These are phyloP conservation scores for Lytechinus variegatus DNA, from an alignment of 35 echinoderm and acorn worm genomes.

Conservation along the genomic window DNA sequence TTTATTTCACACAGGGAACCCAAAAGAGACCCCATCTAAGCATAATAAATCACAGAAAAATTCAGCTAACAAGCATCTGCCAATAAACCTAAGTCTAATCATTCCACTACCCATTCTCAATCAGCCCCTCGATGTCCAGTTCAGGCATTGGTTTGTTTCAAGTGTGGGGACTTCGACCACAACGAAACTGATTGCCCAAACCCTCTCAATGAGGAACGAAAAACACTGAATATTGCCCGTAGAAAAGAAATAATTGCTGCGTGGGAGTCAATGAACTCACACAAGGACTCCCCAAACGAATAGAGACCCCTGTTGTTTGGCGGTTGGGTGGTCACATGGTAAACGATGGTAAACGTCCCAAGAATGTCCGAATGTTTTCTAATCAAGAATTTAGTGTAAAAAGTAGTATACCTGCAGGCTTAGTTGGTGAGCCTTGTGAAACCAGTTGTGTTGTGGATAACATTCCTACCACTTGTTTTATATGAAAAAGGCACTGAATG, in stretches of 20 bases:
- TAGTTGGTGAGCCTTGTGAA: conserved; percentile 4
- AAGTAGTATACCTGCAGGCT: neutral
- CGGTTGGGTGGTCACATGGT: neutral
- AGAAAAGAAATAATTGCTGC: neutral
- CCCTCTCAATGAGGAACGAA: neutral
- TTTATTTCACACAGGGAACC: too few relatives aligned
- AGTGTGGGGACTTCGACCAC: conserved; percentile 15
- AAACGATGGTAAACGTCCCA: neutral
- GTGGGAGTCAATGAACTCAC: neutral
- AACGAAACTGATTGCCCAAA: neutral
- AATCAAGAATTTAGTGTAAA: neutral
- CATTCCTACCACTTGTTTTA: neutral
- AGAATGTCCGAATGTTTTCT: neutral
- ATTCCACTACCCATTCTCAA: too few relatives aligned
- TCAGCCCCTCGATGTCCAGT: neutral
- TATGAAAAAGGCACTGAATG: too few relatives aligned
- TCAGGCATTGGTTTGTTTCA: neutral
- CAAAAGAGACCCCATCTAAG: too few relatives aligned
- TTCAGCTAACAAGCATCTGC: too few relatives aligned
- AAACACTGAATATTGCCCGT: neutral
- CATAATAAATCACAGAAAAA: too few relatives aligned
- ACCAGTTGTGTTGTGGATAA: neutral
- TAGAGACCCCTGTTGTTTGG: conserved; percentile 1
- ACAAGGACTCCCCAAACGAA: neutral
- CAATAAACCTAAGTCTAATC: too few relatives aligned